Percentiles rank a stretch among this genome's conserved stretches.
Evolutionary conservation across 2,113 vertebrate genomes (phyloP).

Genomic region (Indri indri): DNA sequence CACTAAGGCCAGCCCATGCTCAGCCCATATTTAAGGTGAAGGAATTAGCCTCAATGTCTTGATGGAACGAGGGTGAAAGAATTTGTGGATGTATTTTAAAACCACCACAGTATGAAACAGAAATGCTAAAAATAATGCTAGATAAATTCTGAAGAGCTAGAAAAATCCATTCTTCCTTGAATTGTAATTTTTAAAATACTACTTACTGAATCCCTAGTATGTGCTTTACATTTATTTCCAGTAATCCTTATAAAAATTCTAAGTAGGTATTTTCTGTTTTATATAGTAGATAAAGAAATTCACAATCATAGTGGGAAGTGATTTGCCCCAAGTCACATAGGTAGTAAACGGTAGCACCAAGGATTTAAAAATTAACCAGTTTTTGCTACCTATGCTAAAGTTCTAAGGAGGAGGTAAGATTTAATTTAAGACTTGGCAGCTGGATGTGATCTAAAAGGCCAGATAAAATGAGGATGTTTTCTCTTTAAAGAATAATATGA

Average conservation of each 20-base stretch:
- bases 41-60: neutral
- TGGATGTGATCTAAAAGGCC: neutral
- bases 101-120: neutral
- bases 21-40: neutral
- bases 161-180: neutral
- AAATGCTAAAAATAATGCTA: neutral
- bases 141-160: neutral
- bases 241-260: neutral
- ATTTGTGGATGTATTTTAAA: neutral
- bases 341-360: neutral
- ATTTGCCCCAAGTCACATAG: neutral
- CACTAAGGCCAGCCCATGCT: neutral
- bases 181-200: neutral
- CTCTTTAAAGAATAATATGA: neutral
- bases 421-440: neutral
- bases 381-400: neutral
- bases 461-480: neutral
- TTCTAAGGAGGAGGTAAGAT: neutral
- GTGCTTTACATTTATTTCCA: neutral
- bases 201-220: neutral
- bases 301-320: neutral
- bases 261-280: constrained; percentile 10
- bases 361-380: neutral
- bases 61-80: neutral
- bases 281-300: neutral